phyloP scores from a whole-genome alignment of 2,797 vertebrate species.

The Stomatorhinus walkeri region DNA sequence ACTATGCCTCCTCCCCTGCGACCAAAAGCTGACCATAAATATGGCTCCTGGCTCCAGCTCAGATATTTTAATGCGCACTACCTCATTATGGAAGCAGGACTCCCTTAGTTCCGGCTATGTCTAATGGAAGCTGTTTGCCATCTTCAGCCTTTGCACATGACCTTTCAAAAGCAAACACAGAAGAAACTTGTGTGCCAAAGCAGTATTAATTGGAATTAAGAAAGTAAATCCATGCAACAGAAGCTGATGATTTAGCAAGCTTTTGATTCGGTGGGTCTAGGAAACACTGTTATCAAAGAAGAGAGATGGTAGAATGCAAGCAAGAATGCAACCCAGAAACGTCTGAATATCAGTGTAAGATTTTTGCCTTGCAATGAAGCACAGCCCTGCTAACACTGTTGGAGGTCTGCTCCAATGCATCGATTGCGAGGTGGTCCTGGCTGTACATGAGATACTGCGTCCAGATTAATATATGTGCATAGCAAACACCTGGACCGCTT shows the following conservation, averaged over 20 bases:
- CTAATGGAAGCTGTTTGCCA: background rate
- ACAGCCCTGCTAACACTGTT: background rate
- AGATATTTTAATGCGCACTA: background rate
- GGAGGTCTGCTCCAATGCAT: background rate
- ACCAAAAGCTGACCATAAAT: background rate
- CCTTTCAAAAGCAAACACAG: background rate
- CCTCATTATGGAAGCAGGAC: background rate
- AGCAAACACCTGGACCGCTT: constrained; percentile 32
- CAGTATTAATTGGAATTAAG: constrained; percentile 33
- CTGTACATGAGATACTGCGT: constrained; percentile 24
- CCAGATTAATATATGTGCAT: constrained; percentile 42
- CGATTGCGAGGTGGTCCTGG: background rate
- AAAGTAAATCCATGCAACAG: background rate
- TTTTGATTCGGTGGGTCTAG: constrained; percentile 28
- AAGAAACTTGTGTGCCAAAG: constrained; percentile 17
- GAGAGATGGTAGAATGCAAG: constrained; percentile 8
- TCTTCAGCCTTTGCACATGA: background rate
- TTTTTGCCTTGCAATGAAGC: background rate
- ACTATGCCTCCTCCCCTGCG: background rate
- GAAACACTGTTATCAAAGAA: constrained; percentile 11
- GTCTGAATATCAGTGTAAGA: background rate
- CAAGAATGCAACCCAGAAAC: background rate
- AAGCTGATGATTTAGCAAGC: constrained; percentile 28
- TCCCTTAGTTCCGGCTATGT: background rate
- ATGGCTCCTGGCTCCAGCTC: background rate